Evolutionary conservation across 2,888 invertebrate species (phyloP), one percentile per base, ranked within the genome.

Genomic region (Ichneumoninae sp.): DNA sequence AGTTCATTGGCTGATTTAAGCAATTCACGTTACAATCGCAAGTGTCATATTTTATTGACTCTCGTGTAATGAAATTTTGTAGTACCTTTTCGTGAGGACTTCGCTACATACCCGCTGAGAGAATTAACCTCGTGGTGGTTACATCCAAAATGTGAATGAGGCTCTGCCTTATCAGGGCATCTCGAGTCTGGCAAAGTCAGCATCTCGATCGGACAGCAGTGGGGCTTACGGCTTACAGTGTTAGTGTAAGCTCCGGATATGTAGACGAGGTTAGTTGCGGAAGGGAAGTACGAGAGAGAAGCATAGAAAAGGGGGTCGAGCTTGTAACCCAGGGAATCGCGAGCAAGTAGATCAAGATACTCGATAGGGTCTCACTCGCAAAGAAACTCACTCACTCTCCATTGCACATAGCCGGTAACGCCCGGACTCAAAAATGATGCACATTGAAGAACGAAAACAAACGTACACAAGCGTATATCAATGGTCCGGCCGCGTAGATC

Each of bases 131-230:
- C 26, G 33, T 5, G 62, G 13, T 70, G 57, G 70, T 52, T 70
- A 47, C 52, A 81, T 78, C 75, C 57, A 70, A 71, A 87, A 82
- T 71, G 54, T 82, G 84, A 81, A 82, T 66, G 83, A 84, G 83
- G 79, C 66, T 81, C 87, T 89, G 89, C 88, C 86, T 86, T 89
- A 90, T 90, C 90, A 80, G 86, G 75, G 71, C 80, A 90, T 90
- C 89, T 89, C 80, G 70, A 75, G 77, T 86, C 83, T 82, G 47
- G 77, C 78, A 80, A 65, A 77, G 80, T 89, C 89, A 89, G 89
- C 88, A 83, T 71, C 69, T 75, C 78, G 36, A 47, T 65, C 30
- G 71, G 69, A 84, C 80, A 80, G 30, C 57, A 57, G 33, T 10
- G 68, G 50, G 44, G 50, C 33, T 76, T 19, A 30, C 74, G 44